Base-by-base conservation (phyloP, 2,888 invertebrate genomes). In the Phyllotreta striolata region DNA sequence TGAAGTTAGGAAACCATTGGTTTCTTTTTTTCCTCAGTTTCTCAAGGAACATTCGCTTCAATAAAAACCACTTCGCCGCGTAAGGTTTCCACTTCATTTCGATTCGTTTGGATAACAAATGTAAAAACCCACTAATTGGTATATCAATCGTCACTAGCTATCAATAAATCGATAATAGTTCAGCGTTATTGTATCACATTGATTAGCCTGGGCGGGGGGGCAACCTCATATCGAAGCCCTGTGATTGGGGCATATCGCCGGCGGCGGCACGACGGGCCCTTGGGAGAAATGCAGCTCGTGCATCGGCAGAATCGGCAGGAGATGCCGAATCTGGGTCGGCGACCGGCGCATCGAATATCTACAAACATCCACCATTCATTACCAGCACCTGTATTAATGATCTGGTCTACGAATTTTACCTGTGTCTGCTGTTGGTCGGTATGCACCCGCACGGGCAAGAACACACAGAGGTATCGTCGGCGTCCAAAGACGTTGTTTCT, bases 381-480 rank as follows among this genome's bases (percentile, higher is more conserved):
- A 63, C 13, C n/a, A n/a, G n/a, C n/a, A n/a, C n/a, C n/a, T n/a
- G n/a, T n/a, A n/a, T n/a, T n/a, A n/a, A n/a, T n/a, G n/a, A n/a
- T n/a, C n/a, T n/a, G n/a, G n/a, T n/a, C n/a, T n/a, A n/a, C n/a
- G n/a, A n/a, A n/a, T n/a, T n/a, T n/a, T n/a, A n/a, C n/a, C 81
- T 81, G 72, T 80, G 80, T 67, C 78, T 80, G 69, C 72, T 77
- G 63, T 78, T 78, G 10, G 77, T 75, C 67, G 80, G 75, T 69
- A 82, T 80, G 72, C 82, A 82, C 65, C 81, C 80, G 73, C 82
- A 82, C 60, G 77, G 81, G 75, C 82, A 82, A 69, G 82, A 82
- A 78, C 82, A 82, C 73, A 82, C 81, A 63, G 82, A 82, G 70
- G 80, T 79, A 73, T 81, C 80, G 66, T 81, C 81, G 47, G 76